phyloP scores from a whole-genome alignment of 2,113 vertebrate species.

The Apodemus speciosus region DNA sequence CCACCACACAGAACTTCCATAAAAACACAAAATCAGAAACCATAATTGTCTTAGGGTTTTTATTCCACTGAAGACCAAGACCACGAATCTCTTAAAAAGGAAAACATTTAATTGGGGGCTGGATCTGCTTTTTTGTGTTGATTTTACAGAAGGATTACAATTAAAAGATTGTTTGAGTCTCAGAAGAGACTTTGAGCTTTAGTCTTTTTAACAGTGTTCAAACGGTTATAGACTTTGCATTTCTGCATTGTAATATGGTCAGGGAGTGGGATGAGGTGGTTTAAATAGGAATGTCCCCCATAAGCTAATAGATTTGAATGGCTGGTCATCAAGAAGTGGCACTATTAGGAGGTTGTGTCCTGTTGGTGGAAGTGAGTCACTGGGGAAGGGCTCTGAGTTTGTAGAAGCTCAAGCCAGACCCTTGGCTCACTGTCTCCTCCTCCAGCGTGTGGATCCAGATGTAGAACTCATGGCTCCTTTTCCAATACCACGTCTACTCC shows the following conservation, averaged over 20 bases:
- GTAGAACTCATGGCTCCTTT: not conserved
- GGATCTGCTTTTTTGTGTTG: too few species aligned
- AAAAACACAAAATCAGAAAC: not conserved
- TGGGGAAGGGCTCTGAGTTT: not conserved
- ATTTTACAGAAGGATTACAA: too few species aligned
- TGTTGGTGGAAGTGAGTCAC: not conserved
- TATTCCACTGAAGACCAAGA: not conserved
- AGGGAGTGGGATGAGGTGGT: not conserved
- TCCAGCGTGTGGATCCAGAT: not conserved
- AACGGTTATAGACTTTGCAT: too few species aligned
- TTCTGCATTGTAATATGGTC: too few species aligned
- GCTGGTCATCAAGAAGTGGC: not conserved
- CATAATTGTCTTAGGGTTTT: not conserved
- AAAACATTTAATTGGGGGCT: not conserved
- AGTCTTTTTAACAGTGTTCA: too few species aligned
- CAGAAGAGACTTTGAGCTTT: too few species aligned
- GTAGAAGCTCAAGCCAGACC: not conserved
- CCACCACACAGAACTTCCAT: not conserved
- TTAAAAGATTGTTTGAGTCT: too few species aligned
- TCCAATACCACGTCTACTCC: not conserved
- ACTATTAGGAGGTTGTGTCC: not conserved
- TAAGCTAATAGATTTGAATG: too few species aligned
- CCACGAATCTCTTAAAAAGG: not conserved
- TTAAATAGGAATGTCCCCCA: not conserved
- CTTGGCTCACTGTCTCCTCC: not conserved